These are phyloP conservation scores for Oncorhynchus kisutch DNA, from an alignment of 2,113 vertebrate species.

Conservation along the genomic window DNA sequence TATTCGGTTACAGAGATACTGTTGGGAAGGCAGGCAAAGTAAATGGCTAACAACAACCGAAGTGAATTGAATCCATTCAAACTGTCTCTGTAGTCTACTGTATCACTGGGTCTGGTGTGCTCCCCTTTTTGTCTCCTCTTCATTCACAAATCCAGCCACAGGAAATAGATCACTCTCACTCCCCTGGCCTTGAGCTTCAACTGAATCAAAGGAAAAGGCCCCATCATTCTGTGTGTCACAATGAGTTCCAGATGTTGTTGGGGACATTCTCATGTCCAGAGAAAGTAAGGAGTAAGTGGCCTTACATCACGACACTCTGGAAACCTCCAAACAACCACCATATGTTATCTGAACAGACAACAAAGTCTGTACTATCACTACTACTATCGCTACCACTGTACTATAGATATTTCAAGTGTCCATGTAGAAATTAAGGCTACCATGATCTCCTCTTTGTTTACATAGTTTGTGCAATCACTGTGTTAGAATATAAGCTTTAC, in stretches of 20 bases:
- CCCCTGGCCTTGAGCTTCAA: slow-evolving; percentile 49
- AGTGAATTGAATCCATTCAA: background rate
- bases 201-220: slow-evolving; percentile 60
- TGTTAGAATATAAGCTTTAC: background rate
- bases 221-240: slow-evolving; percentile 48
- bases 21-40: no score
- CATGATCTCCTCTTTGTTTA: background rate
- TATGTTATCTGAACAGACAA: slow-evolving; percentile 41
- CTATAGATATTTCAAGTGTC: background rate
- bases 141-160: slow-evolving; percentile 68
- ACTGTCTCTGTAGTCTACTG: background rate
- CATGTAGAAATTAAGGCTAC: background rate
- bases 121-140: slow-evolving; percentile 37
- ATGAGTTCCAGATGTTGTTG: slow-evolving; percentile 65
- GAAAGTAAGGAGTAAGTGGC: slow-evolving; percentile 17
- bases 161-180: slow-evolving; percentile 52
- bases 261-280: slow-evolving; percentile 52
- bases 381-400: background rate
- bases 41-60: no score
- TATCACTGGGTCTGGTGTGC: background rate
- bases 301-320: slow-evolving; percentile 47
- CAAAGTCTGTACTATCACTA: background rate
- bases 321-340: slow-evolving; percentile 54
- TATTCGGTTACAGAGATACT: background rate
- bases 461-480: background rate